Conservation (phyloP, 2,888 invertebrate species). For the Cinara cedri region DNA sequence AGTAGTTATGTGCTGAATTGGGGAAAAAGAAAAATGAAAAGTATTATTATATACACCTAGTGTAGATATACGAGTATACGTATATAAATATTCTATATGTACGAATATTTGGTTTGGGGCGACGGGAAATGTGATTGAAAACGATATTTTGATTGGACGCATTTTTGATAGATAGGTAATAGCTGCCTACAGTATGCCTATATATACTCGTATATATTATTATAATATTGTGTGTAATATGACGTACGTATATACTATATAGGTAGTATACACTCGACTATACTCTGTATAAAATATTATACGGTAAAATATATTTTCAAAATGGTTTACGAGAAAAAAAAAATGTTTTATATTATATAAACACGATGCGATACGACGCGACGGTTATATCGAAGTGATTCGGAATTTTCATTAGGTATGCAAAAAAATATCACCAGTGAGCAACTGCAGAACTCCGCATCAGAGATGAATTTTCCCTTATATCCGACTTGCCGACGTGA, state of each 20-base stretch:
- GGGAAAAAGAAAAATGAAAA: constrained; percentile 14
- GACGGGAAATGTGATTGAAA: constrained; percentile 40
- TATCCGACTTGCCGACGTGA: too few relatives aligned
- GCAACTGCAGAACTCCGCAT: too few relatives aligned
- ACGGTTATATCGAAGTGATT: too few relatives aligned
- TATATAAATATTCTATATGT: background rate
- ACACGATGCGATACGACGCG: too few relatives aligned
- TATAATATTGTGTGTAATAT: background rate
- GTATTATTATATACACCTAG: constrained; percentile 13
- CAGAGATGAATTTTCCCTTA: too few relatives aligned
- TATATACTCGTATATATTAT: background rate
- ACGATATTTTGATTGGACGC: constrained; percentile 44
- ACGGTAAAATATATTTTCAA: too few relatives aligned
- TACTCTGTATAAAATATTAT: too few relatives aligned
- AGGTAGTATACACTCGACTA: background rate
- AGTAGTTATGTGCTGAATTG: constrained; percentile 15
- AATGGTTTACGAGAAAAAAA: too few relatives aligned
- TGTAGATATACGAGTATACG: background rate
- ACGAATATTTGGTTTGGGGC: constrained; percentile 23
- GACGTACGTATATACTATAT: background rate
- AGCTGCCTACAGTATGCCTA: background rate
- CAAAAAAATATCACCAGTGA: too few relatives aligned
- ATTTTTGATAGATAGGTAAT: constrained; percentile 15
- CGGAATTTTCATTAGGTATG: too few relatives aligned
- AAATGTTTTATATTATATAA: too few relatives aligned